These are phyloP conservation scores for Prochilodus magdalenae DNA, from an alignment of 2,113 vertebrate genomes.

Conservation along the genomic window DNA sequence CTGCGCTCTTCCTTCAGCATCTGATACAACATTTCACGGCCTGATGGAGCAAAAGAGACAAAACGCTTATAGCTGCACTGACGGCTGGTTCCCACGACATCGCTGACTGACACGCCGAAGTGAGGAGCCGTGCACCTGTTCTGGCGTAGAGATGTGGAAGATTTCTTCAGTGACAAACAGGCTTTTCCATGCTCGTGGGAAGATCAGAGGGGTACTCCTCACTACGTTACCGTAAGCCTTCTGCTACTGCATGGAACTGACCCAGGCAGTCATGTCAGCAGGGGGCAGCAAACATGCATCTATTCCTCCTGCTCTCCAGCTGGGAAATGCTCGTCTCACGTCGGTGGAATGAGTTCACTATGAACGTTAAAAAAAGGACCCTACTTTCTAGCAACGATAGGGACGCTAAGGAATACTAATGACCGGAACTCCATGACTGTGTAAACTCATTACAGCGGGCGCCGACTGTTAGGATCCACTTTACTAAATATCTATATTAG, in stretches of 20 bases:
- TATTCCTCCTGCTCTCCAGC: no score
- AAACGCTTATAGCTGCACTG: not conserved
- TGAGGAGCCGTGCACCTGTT: not conserved
- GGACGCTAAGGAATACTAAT: not conserved
- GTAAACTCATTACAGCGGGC: no score
- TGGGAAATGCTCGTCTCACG: no score
- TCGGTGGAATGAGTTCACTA: not conserved
- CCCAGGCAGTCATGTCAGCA: constrained; percentile 25
- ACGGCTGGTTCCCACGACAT: not conserved
- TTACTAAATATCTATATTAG: no score
- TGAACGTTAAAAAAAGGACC: not conserved
- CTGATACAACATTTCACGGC: constrained; percentile 31
- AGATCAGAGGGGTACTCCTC: not conserved
- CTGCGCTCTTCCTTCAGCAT: not conserved
- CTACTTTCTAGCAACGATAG: not conserved
- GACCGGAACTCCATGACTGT: no score
- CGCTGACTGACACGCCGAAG: constrained; percentile 1
- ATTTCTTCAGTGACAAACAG: constrained; percentile 10
- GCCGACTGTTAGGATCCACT: no score
- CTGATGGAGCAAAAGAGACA: constrained; percentile 20
- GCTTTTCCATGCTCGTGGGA: not conserved
- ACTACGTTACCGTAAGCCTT: not conserved
- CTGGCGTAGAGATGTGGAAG: not conserved
- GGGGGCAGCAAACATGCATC: constrained; percentile 51
- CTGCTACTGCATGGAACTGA: not conserved